Base-by-base conservation (phyloP, 2,113 vertebrate genomes). In the Phylloscopus trochilus region DNA sequence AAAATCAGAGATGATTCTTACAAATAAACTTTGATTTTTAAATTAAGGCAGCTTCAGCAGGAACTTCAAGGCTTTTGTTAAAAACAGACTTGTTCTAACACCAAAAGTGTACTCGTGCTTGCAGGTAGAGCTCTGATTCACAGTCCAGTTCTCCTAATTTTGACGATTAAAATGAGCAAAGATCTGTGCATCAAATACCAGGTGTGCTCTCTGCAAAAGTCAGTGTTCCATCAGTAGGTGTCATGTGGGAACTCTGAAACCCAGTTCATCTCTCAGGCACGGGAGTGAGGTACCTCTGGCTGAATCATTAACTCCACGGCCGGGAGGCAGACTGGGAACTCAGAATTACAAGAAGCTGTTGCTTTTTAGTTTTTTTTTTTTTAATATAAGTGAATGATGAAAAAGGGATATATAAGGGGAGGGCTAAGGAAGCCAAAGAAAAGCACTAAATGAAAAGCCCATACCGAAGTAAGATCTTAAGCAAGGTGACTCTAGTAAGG, bases 41-140 rank as follows among this genome's bases (percentile, higher is more conserved):
- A 94, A 93, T 97, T 98, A 98, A 98, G 97, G 97, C 97, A 97
- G 96, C 87, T 97, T 97, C 93, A 97, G 91, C 82, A 97, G 94
- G 93, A 91, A 92, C 87, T 94, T 96, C 83, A 95, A 95, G 87
- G 96, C 93, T 92, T 97, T 95, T 93, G 87, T 87, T 72, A 26
- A 78, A 95, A 84, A 68, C 31, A 60, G 91, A 77, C 35, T 60
- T 84, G 52, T 72, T 35, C 5, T 73, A 87, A 58, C 68, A 93
- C 92, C 83, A 55, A 28, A 91, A 83, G 73, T 49, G 46, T 74
- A 76, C 46, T 67, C n/a, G 15, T 26, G 89, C 80, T 92, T 68
- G 69, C 90, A 95, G 53, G 37, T 20, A 56, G 77, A 92, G 79
- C 84, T 74, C 87, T 68, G 67, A 88, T 74, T 43, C 77, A 85